Percentiles rank a stretch among this genome's conserved stretches.
Conservation (phyloP, 2,888 invertebrate species). For the Andrena bucephala region DNA sequence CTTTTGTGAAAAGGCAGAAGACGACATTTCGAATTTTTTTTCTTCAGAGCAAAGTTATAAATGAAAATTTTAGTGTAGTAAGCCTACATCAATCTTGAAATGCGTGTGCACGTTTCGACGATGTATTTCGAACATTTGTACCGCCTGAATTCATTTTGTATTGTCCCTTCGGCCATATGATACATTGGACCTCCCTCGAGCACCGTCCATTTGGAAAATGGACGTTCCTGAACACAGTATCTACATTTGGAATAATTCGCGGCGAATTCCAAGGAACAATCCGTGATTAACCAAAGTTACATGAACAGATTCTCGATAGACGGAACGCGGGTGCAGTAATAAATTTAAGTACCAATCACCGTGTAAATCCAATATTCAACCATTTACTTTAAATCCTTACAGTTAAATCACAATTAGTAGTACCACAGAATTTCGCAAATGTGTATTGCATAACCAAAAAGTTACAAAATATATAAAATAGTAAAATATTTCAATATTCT, state of each 20-base stretch:
- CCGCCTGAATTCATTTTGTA: conserved; percentile 30
- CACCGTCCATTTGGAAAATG: conserved; percentile 34
- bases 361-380: too few relatives aligned
- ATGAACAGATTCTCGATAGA: not conserved
- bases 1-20: too few relatives aligned
- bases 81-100: not conserved
- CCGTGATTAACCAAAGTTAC: not conserved
- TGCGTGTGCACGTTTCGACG: not conserved
- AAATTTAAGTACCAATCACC: too few relatives aligned
- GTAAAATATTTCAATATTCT: too few relatives aligned
- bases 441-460: too few relatives aligned
- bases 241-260: not conserved
- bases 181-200: conserved; percentile 24
- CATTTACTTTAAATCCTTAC: too few relatives aligned
- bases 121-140: conserved; percentile 4
- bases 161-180: conserved; percentile 27
- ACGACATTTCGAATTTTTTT: not conserved
- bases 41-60: not conserved
- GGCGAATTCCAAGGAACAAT: conserved; percentile 13
- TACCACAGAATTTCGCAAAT: too few relatives aligned
- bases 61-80: not conserved
- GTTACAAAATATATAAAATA: too few relatives aligned
- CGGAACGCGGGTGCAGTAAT: too few relatives aligned
- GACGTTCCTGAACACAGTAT: conserved; percentile 16
- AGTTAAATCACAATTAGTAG: too few relatives aligned